A percentile compares a stretch with the other conserved stretches of the same genome.
These are phyloP conservation scores for Lacerta viridis DNA, from an alignment of 2,797 vertebrate genomes.

Conservation along the genomic window DNA sequence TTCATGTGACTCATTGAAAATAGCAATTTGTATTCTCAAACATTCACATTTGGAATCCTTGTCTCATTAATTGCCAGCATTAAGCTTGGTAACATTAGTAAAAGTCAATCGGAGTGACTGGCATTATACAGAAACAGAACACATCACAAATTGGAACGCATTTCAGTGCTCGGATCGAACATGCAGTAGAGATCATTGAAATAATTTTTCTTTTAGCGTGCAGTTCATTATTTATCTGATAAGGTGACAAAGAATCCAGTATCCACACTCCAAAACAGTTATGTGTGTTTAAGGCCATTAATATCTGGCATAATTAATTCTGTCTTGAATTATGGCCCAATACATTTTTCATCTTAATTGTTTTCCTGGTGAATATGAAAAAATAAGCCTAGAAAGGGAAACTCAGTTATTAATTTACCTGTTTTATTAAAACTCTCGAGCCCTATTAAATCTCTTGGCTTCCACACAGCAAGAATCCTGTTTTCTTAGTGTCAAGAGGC, in stretches of 20 bases:
- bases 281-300: conserved; percentile 1
- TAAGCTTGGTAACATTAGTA: conserved; percentile 48
- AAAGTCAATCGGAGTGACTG: conserved; percentile 45
- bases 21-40: conserved; percentile 63
- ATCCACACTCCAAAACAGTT: neutral
- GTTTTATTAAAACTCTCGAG: neutral
- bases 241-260: conserved; percentile 11
- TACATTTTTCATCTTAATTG: conserved; percentile 14
- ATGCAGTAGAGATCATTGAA: conserved; percentile 34
- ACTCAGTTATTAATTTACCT: neutral
- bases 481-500: neutral
- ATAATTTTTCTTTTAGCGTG: conserved; percentile 32
- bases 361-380: neutral
- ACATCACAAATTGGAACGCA: conserved; percentile 6
- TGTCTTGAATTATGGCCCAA: conserved; percentile 19
- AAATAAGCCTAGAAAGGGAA: conserved; percentile 12
- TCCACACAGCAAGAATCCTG: neutral
- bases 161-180: conserved; percentile 17
- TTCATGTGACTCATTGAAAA: conserved; percentile 68
- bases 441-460: neutral
- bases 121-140: conserved; percentile 48
- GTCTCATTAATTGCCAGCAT: conserved; percentile 64
- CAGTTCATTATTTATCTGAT: conserved; percentile 29
- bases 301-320: neutral
- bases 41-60: conserved; percentile 43